phyloP scores from a whole-genome alignment of 2,113 vertebrate species.

The Pedionomus torquatus region DNA sequence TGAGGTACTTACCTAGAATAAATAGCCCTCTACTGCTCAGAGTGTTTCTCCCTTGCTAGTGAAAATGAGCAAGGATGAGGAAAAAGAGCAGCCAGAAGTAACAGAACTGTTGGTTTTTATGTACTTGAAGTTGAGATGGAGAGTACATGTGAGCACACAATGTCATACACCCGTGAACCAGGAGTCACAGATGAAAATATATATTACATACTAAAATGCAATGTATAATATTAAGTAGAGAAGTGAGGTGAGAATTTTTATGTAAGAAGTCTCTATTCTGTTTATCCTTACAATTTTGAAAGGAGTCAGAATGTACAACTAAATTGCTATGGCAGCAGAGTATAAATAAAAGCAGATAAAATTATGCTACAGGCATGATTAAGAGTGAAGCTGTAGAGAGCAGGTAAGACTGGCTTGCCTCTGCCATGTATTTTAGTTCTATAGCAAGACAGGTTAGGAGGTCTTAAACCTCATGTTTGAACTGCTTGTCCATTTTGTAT shows the following conservation, averaged over 20 bases:
- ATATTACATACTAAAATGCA: not conserved
- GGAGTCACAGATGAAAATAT: not conserved
- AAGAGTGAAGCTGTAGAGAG: not conserved
- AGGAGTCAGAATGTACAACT: not conserved
- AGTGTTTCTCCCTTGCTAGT: not conserved
- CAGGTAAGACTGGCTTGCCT: not conserved
- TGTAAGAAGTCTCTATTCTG: not conserved
- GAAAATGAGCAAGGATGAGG: not conserved
- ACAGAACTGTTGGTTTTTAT: not conserved
- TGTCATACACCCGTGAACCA: not conserved
- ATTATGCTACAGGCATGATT: not conserved
- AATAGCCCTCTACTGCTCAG: not conserved
- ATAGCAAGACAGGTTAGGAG: not conserved
- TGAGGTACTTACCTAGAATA: not conserved
- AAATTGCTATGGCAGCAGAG: not conserved
- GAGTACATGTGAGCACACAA: not conserved
- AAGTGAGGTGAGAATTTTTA: not conserved
- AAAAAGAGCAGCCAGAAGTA: not conserved
- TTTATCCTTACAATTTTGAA: not conserved
- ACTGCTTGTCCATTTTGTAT: not conserved
- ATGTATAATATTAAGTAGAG: not conserved
- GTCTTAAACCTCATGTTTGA: not conserved
- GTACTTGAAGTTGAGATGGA: not conserved
- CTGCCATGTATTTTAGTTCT: not conserved
- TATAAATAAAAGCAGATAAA: conserved; percentile 6